Evolutionary conservation across 2,888 invertebrate species (phyloP).

Genomic region (Nebria brevicollis): DNA sequence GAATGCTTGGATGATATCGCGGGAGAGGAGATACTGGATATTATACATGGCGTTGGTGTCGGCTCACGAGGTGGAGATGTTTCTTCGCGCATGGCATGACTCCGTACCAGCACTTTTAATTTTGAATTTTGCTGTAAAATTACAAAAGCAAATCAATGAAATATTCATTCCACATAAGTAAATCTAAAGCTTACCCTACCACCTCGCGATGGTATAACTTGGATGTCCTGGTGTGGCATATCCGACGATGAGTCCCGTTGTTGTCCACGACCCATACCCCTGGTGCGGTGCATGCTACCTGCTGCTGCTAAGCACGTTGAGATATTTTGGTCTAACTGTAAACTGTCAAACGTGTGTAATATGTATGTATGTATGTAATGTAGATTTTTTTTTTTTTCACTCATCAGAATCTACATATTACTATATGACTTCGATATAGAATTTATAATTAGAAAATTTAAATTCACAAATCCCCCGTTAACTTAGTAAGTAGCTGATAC

Average conservation of each 20-base stretch:
- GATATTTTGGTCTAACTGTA: constrained; percentile 23
- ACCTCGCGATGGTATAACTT: background rate
- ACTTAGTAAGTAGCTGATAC: too few species aligned
- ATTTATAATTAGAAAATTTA: too few species aligned
- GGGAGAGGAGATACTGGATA: constrained; percentile 56
- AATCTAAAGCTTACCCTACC: background rate
- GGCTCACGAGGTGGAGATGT: constrained; percentile 69
- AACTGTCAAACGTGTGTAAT: constrained; percentile 12
- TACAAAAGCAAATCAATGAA: constrained; percentile 2
- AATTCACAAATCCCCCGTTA: too few species aligned
- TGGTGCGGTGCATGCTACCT: constrained; percentile 41
- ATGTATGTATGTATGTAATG: background rate
- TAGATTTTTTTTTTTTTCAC: too few species aligned
- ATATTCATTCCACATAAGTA: too few species aligned
- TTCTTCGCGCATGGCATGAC: constrained; percentile 90
- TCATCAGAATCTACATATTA: too few species aligned
- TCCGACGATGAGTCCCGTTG: constrained; percentile 14
- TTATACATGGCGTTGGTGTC: constrained; percentile 59
- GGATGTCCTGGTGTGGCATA: constrained; percentile 15
- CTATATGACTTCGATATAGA: too few species aligned
- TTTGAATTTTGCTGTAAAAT: constrained; percentile 72
- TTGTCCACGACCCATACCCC: constrained; percentile 22
- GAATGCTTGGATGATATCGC: constrained; percentile 13
- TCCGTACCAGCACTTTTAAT: constrained; percentile 85
- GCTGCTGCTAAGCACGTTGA: constrained; percentile 17